phyloP scores from a whole-genome alignment of 2,797 vertebrate species.

The Malurus splendens region DNA sequence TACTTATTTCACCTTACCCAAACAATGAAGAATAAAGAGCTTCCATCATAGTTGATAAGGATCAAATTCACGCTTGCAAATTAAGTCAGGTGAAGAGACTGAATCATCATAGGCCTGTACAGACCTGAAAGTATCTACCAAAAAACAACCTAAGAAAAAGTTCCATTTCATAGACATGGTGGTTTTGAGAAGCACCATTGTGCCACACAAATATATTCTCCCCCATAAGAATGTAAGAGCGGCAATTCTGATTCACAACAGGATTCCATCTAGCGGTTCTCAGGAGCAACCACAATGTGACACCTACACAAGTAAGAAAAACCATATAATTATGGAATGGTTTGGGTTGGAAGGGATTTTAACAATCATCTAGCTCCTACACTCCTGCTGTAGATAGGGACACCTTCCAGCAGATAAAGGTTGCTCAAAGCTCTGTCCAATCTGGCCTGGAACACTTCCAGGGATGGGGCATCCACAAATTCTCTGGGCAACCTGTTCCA shows the following conservation, averaged over 20 bases:
- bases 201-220: not conserved
- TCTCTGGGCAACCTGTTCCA: not conserved
- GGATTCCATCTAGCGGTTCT: not conserved
- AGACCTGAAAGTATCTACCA: not conserved
- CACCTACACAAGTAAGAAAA: not conserved
- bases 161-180: not conserved
- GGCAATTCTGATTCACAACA: not conserved
- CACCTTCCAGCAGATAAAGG: not conserved
- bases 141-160: not conserved
- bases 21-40: not conserved
- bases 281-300: not conserved
- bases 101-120: not conserved
- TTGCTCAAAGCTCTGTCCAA: not conserved
- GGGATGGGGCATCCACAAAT: not conserved
- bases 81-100: not conserved
- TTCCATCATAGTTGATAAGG: not conserved
- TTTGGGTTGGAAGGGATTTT: not conserved
- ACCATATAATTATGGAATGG: not conserved
- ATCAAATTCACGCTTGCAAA: not conserved
- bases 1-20: not conserved
- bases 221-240: rapidly evolving
- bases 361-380: not conserved
- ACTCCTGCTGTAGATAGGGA: not conserved
- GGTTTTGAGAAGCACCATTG: not conserved
- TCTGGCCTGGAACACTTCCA: not conserved